phyloP scores from a whole-genome alignment of 2,797 vertebrate species.

The Muraenolepis orangiensis region DNA sequence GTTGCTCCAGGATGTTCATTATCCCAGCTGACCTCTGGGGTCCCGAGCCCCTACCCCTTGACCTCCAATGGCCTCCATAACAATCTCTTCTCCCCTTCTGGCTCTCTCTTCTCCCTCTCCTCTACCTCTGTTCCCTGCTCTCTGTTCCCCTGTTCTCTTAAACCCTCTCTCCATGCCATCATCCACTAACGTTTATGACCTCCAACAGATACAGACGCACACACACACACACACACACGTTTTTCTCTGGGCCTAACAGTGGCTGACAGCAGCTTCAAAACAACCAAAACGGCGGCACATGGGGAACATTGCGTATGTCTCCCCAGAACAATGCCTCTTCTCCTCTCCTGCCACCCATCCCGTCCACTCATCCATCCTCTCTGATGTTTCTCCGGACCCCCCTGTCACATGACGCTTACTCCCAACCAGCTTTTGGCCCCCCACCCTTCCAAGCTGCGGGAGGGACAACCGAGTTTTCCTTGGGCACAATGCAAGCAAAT shows the following conservation, averaged over 20 bases:
- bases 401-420: too few relatives aligned
- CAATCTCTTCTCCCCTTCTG: constrained; percentile 17
- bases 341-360: too few relatives aligned
- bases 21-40: constrained; percentile 9
- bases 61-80: constrained; percentile 35
- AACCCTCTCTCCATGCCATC: constrained; percentile 1
- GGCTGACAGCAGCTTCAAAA: constrained; percentile 52
- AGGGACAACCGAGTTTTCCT: too few relatives aligned
- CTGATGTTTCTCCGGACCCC: too few relatives aligned
- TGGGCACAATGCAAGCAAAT: too few relatives aligned
- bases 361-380: too few relatives aligned
- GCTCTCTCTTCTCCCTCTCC: too few relatives aligned
- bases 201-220: too few relatives aligned
- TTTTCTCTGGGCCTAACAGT: constrained; percentile 41
- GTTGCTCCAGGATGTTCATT: constrained; percentile 21
- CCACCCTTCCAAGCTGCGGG: too few relatives aligned
- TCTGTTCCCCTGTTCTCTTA: not conserved
- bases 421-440: too few relatives aligned
- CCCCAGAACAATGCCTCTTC: too few relatives aligned
- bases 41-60: constrained; percentile 11
- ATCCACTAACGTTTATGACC: not conserved
- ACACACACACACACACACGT: not conserved
- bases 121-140: constrained; percentile 6
- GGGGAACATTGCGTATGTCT: too few relatives aligned
- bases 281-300: constrained; percentile 20